Percentiles rank a stretch among this genome's conserved stretches.
phyloP scores from a whole-genome alignment of 2,113 vertebrate species.

The Pantherophis guttatus region DNA sequence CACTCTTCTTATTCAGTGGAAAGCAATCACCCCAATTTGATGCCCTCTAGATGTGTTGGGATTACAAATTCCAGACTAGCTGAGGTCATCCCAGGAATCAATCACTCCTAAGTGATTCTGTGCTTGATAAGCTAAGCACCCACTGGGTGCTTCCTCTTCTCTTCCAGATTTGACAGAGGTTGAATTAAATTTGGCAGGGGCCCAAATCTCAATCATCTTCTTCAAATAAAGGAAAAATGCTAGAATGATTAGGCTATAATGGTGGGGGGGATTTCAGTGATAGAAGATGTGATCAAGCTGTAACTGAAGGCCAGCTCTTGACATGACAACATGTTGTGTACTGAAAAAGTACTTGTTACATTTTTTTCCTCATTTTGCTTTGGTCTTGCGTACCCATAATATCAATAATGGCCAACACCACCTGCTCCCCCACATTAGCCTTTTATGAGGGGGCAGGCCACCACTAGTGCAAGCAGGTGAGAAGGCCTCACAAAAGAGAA shows the following conservation, averaged over 20 bases:
- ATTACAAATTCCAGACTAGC: background rate
- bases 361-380: background rate
- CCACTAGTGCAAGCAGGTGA: background rate
- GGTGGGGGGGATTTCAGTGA: background rate
- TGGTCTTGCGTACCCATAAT: background rate
- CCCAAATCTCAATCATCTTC: background rate
- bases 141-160: background rate
- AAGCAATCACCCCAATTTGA: background rate
- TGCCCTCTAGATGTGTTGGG: background rate
- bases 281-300: background rate
- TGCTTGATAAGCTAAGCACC: background rate
- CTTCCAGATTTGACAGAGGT: background rate
- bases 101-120: background rate
- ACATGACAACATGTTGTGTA: background rate
- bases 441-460: background rate
- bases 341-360: background rate
- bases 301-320: background rate
- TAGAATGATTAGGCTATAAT: background rate
- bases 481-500: background rate
- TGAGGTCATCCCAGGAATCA: background rate
- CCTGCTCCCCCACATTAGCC: background rate
- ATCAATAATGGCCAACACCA: background rate
- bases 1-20: background rate
- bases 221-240: background rate
- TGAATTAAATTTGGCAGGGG: background rate